phyloP scores from a whole-genome alignment of 2,113 vertebrate genomes.

The Colistium nudipinnis region DNA sequence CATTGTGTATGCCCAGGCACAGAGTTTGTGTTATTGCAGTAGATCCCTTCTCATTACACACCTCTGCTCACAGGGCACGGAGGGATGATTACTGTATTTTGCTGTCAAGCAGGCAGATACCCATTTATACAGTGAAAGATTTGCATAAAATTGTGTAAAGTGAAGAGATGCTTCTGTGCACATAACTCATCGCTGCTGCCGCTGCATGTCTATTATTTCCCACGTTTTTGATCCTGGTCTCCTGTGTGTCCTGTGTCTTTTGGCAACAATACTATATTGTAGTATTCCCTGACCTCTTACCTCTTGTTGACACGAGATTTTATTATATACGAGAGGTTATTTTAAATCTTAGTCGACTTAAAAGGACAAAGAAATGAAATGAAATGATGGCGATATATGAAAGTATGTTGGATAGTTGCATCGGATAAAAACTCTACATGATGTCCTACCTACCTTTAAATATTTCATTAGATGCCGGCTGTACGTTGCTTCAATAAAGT shows the following conservation, averaged over 20 bases:
- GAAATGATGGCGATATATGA: not conserved
- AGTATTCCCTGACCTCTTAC: not conserved
- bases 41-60: constrained; percentile 75
- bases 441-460: not conserved
- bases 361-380: not conserved
- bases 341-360: not conserved
- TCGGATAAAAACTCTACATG: not conserved
- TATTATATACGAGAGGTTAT: too few species aligned
- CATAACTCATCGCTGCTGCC: not conserved
- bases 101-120: constrained; percentile 48
- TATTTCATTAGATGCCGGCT: not conserved
- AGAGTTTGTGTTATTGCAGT: constrained; percentile 60
- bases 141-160: constrained; percentile 57
- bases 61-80: constrained; percentile 52
- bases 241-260: not conserved
- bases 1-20: constrained; percentile 32
- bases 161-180: constrained; percentile 21
- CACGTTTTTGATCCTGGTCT: not conserved
- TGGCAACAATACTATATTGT: not conserved
- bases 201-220: not conserved
- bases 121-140: constrained; percentile 56
- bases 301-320: not conserved
- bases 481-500: not conserved
- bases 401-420: not conserved
- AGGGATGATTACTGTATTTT: constrained; percentile 66